phyloP scores from a whole-genome alignment of 2,888 invertebrate species.

The Ormyrus thymus region DNA sequence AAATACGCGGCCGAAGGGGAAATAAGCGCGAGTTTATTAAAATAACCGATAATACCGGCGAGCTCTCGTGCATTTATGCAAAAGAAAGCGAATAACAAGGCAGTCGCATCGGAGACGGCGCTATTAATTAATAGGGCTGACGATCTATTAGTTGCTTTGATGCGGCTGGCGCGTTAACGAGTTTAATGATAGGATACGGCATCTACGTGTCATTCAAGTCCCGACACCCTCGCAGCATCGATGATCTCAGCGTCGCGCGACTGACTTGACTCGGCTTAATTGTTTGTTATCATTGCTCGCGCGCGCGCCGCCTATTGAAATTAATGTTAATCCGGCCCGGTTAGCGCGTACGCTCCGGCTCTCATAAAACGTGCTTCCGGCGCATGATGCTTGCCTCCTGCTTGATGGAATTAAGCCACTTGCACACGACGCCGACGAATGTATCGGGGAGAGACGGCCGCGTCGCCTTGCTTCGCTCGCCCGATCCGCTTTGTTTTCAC shows the following conservation, averaged over 20 bases:
- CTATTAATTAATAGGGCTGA: conserved; percentile 73
- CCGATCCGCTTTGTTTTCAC: conserved; percentile 36
- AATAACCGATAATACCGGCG: too few species aligned
- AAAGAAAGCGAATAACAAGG: too few species aligned
- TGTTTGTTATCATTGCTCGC: conserved; percentile 75
- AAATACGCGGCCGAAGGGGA: not conserved
- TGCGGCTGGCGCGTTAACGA: conserved; percentile 70
- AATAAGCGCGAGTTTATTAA: too few species aligned
- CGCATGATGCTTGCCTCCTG: conserved; percentile 62
- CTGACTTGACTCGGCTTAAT: conserved; percentile 71
- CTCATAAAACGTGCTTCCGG: conserved; percentile 73
- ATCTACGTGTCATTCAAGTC: conserved; percentile 72
- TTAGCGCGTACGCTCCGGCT: conserved; percentile 65
- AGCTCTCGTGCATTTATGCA: too few species aligned
- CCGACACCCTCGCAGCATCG: conserved; percentile 63
- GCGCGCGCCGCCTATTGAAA: conserved; percentile 70
- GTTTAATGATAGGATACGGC: conserved; percentile 71
- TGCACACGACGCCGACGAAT: conserved; percentile 56
- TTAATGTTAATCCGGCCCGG: conserved; percentile 73
- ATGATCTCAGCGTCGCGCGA: conserved; percentile 72
- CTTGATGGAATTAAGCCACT: conserved; percentile 72
- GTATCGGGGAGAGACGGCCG: conserved; percentile 41
- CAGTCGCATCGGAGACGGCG: conserved; percentile 58
- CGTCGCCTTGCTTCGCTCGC: conserved; percentile 39
- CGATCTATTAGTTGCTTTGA: conserved; percentile 73